Evolutionary conservation across 30 jellyfish, hydroid and myxozoan genomes (phyloP).

Genomic region (Haliclystus octoradiatus): DNA sequence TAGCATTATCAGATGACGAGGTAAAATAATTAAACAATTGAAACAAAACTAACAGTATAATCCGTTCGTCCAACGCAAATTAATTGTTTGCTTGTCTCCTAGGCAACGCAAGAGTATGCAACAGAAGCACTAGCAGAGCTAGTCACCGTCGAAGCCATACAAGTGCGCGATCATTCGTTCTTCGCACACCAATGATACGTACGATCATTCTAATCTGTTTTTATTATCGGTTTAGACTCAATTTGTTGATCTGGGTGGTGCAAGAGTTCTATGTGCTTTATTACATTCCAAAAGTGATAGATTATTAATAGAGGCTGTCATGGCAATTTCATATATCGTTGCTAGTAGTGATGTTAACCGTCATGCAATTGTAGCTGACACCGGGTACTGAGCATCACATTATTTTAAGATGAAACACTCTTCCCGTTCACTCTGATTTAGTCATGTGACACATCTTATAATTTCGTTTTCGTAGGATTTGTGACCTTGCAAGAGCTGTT

Average conservation of each 20-base stretch:
- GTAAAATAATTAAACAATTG: constrained; percentile 15
- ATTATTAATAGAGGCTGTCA: constrained; percentile 83
- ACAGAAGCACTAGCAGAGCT: constrained; percentile 91
- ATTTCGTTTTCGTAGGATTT: too few species aligned
- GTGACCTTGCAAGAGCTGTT: too few species aligned
- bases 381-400: constrained; percentile 69
- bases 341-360: constrained; percentile 85
- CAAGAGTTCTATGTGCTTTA: constrained; percentile 83
- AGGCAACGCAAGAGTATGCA: constrained; percentile 96
- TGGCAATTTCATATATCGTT: constrained; percentile 89
- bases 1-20: constrained; percentile 79
- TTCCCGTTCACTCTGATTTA: too few species aligned
- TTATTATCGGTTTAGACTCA: constrained; percentile 30
- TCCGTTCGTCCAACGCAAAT: too few species aligned
- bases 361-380: constrained; percentile 78
- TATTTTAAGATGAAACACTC: too few species aligned
- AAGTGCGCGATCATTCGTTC: constrained; percentile 24
- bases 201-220: background rate
- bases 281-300: constrained; percentile 83
- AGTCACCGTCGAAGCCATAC: constrained; percentile 49
- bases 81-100: constrained; percentile 3
- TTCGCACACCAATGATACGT: background rate
- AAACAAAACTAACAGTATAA: background rate
- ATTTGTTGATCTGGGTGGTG: constrained; percentile 92
- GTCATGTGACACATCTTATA: too few species aligned